Percentiles rank a stretch among this genome's conserved stretches.
Evolutionary conservation across 1,140 invertebrate genomes (phyloP).

Genomic region (Pararge aegeria): DNA sequence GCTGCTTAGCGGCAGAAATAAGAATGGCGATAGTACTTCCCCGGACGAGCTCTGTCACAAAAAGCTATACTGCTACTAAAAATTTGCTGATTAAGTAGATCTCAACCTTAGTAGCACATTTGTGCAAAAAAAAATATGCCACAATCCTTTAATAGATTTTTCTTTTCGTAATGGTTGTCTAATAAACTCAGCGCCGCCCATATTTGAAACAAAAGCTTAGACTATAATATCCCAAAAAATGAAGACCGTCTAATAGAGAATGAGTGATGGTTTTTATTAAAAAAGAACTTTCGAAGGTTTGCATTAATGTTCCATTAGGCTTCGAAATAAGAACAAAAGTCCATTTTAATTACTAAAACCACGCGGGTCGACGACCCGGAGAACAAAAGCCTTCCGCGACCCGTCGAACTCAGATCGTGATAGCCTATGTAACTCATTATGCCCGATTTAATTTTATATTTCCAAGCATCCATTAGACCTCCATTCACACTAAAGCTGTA

Average conservation of each 20-base stretch:
- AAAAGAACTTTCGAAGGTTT: slow-evolving; percentile 35
- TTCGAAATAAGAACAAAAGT: slow-evolving; percentile 43
- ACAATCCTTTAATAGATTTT: not conserved
- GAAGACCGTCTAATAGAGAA: slow-evolving; percentile 12
- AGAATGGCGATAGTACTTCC: too few species aligned
- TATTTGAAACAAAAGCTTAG: not conserved
- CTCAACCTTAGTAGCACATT: too few species aligned
- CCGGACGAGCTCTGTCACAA: too few species aligned
- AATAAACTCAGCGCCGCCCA: not conserved
- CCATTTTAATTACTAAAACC: slow-evolving; percentile 61
- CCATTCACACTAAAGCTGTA: slow-evolving; percentile 56
- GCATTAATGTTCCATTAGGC: slow-evolving; percentile 47
- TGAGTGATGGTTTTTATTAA: slow-evolving; percentile 40
- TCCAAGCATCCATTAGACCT: slow-evolving; percentile 65
- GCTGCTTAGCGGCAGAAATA: too few species aligned
- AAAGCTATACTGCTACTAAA: too few species aligned
- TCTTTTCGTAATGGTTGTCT: not conserved
- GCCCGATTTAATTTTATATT: slow-evolving; percentile 69
- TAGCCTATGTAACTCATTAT: slow-evolving; percentile 71
- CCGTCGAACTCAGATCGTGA: slow-evolving; percentile 52
- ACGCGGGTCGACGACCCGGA: slow-evolving; percentile 43
- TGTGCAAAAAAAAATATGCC: too few species aligned
- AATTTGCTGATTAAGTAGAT: too few species aligned
- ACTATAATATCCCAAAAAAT: not conserved
- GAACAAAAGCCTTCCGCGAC: slow-evolving; percentile 61